Conservation (phyloP, 2,113 vertebrate genomes). For the Hippolais icterina region DNA sequence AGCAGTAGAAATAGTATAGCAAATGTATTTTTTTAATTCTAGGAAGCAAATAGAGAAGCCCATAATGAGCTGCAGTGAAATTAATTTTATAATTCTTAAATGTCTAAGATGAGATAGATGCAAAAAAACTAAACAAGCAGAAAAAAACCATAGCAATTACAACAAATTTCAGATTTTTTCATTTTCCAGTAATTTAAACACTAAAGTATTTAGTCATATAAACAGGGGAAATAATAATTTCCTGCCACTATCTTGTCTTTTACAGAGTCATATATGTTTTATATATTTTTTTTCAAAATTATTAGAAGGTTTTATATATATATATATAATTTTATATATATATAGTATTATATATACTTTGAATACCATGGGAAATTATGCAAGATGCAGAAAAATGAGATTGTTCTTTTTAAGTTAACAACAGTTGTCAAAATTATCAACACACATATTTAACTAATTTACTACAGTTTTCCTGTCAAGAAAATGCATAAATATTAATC, state of each 20-base stretch:
- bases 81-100: neutral
- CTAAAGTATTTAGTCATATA: neutral
- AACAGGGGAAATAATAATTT: neutral
- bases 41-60: neutral
- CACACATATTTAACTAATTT: neutral
- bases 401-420: neutral
- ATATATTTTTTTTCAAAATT: neutral
- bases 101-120: neutral
- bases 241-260: neutral
- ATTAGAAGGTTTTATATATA: neutral
- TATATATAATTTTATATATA: too few species aligned
- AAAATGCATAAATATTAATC: neutral
- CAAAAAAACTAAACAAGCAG: neutral
- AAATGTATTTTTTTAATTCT: neutral
- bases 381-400: neutral
- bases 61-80: neutral
- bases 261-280: neutral
- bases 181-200: neutral
- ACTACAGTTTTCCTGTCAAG: neutral
- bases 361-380: neutral
- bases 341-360: neutral
- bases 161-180: neutral
- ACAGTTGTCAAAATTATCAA: neutral
- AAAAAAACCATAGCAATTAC: neutral
- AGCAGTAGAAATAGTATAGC: neutral